Percentiles rank a stretch among this genome's conserved stretches.
These are phyloP conservation scores for Orthosia gothica DNA, from an alignment of 2,888 invertebrate genomes.

Conservation along the genomic window DNA sequence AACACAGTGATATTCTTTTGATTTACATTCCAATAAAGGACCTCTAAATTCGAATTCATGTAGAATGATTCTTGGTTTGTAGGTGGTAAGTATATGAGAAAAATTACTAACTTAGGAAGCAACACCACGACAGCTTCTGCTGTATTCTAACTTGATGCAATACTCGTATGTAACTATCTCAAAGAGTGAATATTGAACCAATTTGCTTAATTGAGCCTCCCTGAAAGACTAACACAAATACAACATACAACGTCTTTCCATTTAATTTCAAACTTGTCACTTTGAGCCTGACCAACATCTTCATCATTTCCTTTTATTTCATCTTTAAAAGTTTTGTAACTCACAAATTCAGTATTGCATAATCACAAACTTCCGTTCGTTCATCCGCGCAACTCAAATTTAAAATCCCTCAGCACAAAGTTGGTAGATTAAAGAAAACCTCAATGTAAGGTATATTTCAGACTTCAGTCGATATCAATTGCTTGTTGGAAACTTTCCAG, in stretches of 20 bases:
- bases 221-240: neutral
- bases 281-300: neutral
- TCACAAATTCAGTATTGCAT: conserved; percentile 19
- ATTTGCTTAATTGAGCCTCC: neutral
- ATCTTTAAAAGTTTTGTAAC: neutral
- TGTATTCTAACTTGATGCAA: neutral
- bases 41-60: neutral
- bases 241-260: neutral
- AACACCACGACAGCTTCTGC: neutral
- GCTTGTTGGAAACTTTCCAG: conserved; percentile 70
- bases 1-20: neutral
- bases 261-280: neutral
- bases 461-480: conserved; percentile 66
- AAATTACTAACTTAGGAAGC: neutral
- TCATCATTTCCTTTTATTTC: neutral
- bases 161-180: neutral
- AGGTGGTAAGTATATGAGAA: too few species aligned
- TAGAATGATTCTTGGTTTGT: too few species aligned
- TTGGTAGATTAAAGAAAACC: conserved; percentile 59
- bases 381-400: conserved; percentile 22
- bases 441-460: conserved; percentile 54
- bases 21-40: neutral
- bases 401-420: conserved; percentile 25
- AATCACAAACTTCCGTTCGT: conserved; percentile 16
- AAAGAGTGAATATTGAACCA: neutral